Percentiles rank a stretch among this genome's conserved stretches.
These are phyloP conservation scores for Acanthurus tractus DNA, from an alignment of 2,797 vertebrate species.

Conservation along the genomic window DNA sequence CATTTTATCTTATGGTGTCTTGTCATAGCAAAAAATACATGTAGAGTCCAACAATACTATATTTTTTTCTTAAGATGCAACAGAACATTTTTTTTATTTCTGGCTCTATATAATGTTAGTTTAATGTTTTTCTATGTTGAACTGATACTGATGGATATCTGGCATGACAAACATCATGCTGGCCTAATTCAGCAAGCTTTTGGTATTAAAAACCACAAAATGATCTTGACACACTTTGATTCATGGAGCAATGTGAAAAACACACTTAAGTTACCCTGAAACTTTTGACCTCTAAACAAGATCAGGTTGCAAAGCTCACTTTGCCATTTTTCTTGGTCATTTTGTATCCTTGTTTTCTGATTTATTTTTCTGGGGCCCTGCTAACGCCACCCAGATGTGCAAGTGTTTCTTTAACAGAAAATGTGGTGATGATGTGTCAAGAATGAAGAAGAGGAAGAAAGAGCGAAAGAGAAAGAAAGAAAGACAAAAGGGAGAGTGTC, in stretches of 20 bases:
- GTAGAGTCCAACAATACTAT: no score
- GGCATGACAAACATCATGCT: neutral
- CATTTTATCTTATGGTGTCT: no score
- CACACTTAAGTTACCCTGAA: conserved; percentile 40
- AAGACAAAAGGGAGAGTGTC: conserved; percentile 38
- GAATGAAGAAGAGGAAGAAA: conserved; percentile 40
- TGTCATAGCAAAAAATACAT: no score
- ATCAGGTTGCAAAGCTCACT: conserved; percentile 61
- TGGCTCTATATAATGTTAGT: no score
- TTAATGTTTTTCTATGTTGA: neutral
- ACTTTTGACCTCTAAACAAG: conserved; percentile 61
- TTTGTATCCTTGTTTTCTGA: conserved; percentile 66
- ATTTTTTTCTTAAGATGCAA: no score
- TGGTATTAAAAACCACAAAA: conserved; percentile 49
- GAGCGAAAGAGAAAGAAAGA: conserved; percentile 20
- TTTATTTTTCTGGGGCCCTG: conserved; percentile 71
- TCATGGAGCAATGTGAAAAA: conserved; percentile 44
- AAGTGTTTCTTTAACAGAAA: conserved; percentile 60
- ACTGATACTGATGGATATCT: neutral
- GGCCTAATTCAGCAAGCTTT: conserved; percentile 7
- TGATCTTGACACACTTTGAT: conserved; percentile 38
- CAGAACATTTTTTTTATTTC: no score
- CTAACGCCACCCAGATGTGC: conserved; percentile 78
- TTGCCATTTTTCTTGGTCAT: conserved; percentile 48
- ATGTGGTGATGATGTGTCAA: conserved; percentile 51